Conservation (phyloP, 2,888 invertebrate species). For the Opisthograptis luteolata region DNA sequence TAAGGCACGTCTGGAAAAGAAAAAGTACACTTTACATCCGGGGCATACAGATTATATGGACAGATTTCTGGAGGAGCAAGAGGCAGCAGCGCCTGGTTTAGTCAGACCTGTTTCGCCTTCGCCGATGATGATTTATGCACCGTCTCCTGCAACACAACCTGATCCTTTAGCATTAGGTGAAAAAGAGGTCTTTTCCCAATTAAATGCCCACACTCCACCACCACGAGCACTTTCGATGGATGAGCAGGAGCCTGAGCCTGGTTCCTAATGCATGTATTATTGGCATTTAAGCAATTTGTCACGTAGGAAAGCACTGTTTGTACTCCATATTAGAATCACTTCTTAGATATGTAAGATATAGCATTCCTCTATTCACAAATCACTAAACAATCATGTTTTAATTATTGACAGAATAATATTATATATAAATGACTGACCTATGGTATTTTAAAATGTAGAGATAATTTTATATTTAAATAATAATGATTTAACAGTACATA, state of each 20-base stretch:
- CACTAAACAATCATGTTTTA: conserved; percentile 34
- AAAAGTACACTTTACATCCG: conserved; percentile 95
- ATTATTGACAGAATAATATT: conserved; percentile 40
- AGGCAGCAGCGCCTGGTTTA: conserved; percentile 87
- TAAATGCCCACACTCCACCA: conserved; percentile 68
- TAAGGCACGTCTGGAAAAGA: conserved; percentile 94
- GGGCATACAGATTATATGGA: conserved; percentile 98
- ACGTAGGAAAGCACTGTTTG: conserved; percentile 62
- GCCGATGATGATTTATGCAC: conserved; percentile 84
- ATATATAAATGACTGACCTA: conserved; percentile 50
- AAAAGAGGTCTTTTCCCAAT: conserved; percentile 79
- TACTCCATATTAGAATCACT: conserved; percentile 41
- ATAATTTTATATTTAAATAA: conserved; percentile 40
- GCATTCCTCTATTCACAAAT: conserved; percentile 59
- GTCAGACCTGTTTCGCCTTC: conserved; percentile 83
- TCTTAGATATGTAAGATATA: conserved; percentile 27
- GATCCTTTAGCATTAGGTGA: conserved; percentile 78
- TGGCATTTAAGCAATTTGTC: conserved; percentile 54
- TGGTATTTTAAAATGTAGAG: conserved; percentile 29
- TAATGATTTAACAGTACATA: conserved; percentile 52
- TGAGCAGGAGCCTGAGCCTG: conserved; percentile 72
- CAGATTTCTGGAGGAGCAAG: conserved; percentile 94
- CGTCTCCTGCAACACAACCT: conserved; percentile 71
- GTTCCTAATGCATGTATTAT: conserved; percentile 71
- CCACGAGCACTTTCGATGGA: conserved; percentile 70